These are phyloP conservation scores for Caenorhabditis parvicauda DNA, from an alignment of 2,888 invertebrate species.

Conservation along the genomic window DNA sequence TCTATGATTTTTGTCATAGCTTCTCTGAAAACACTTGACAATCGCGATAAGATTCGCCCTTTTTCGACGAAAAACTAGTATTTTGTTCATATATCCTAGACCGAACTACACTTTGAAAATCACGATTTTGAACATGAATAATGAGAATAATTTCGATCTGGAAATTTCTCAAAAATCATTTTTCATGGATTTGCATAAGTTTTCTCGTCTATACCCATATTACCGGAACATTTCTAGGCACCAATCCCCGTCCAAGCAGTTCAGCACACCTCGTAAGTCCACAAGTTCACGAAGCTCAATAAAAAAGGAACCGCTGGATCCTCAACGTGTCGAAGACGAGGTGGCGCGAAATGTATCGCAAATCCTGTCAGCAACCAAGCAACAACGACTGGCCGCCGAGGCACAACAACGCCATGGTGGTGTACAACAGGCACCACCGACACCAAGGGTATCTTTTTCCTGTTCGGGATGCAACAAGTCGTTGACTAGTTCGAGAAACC, in stretches of 20 bases:
- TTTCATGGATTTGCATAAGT: background rate
- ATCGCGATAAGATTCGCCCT: background rate
- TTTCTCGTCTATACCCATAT: background rate
- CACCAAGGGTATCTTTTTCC: constrained; percentile 1
- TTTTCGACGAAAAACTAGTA: background rate
- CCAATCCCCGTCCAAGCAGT: background rate
- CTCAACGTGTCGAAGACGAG: constrained; percentile 30
- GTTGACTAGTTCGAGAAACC: constrained; percentile 17
- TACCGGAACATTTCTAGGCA: background rate
- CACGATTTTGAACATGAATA: background rate
- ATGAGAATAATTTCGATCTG: background rate
- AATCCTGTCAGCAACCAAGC: constrained; percentile 35
- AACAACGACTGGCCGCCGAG: constrained; percentile 22
- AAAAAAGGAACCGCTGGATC: constrained; percentile 32
- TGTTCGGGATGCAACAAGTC: constrained; percentile 20
- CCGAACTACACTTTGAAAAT: background rate
- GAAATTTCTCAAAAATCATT: background rate
- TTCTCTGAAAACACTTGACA: too few relatives aligned
- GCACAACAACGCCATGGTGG: constrained; percentile 18
- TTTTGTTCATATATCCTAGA: background rate
- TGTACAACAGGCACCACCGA: background rate
- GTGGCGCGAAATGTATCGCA: constrained; percentile 42
- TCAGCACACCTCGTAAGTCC: constrained; percentile 5
- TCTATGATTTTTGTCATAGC: too few relatives aligned
- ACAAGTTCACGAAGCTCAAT: constrained; percentile 3